Evolutionary conservation across 2,113 vertebrate genomes (phyloP), one percentile per base, ranked within the genome.

Genomic region (Natator depressus): DNA sequence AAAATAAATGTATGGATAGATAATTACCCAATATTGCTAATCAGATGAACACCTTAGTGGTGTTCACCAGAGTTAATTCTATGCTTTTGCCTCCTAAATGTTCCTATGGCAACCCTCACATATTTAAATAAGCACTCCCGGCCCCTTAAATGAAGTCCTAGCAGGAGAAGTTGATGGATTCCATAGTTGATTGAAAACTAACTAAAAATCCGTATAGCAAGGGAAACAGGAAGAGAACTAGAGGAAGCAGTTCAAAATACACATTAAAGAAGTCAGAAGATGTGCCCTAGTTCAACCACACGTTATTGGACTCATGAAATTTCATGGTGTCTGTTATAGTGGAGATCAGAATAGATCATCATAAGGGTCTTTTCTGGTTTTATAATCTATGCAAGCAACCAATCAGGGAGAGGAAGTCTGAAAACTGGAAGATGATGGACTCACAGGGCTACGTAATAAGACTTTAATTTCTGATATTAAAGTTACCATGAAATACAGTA

Each of bases 251-350:
- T 83, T 22, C 54, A 85, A 42, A 49, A 78, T 29, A 57, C 3
- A 20, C 0, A 0, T 8, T 1, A 0, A 24, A 6, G 35, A 38
- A 88, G 16, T 22, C 85, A 50, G 42, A 76, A 96, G 69, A 47
- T 92, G 57, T 20, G 38, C 81, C 16, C 38, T 59, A 72, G 12
- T 78, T 50, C 17, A 83, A 54, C 13, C 5, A n/a, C 53, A 83
- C 42, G 5, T 54, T 82, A 47, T 50, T 50, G 50, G 29, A 4
- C 8, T 17, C 5, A 5, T 87, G 29, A 49, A 89, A 53, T 38
- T 24, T 3, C 20, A 29, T 17, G 22, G 25, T 16, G 9, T 80
- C 89, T 59, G 31, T 4, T 83, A 22, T 0, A 0, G 10, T 53
- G 17, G 14, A 82, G 53, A 38, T 82, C 81, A 55, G 38, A 46